Evolutionary conservation across 2,113 vertebrate species (phyloP), one percentile per base, ranked within the genome.

Genomic region (Chloebia gouldiae): DNA sequence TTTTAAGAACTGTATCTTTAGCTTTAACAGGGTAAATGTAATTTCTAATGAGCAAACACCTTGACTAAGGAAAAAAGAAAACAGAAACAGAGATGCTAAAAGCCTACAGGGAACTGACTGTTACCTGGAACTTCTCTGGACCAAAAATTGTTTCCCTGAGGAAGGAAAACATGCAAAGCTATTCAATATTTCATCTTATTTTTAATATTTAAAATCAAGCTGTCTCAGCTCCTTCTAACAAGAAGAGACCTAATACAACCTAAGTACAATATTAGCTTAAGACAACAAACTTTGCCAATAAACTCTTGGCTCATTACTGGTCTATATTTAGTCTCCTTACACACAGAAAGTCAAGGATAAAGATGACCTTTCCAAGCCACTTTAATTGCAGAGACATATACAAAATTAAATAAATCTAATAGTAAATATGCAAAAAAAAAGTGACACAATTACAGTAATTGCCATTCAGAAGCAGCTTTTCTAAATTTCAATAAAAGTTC

Each of bases 161-260:
- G 72, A 92, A 83, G 27, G 20, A 31, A 90, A 92, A 90, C 63
- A 92, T 66, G 79, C 30, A 86, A 80, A 90, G 47, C 25, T 57
- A 42, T 66, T 82, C 61, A 85, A 88, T 72, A 86, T 96, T 95
- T 94, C 22, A 96, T 77, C 71, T 54, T 40, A 60, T n/a, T 88
- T 95, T 95, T 73, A 90, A 96, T 92, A 82, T 92, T 95, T 94
- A 72, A 92, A 91, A 64, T 53, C 60, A 73, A 71, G 37, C 65
- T 76, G 31, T 27, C 81, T 91, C 92, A 94, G 78, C 11, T 27
- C 44, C 53, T 90, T 81, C 40, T 69, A 88, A 91, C 1, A 5
- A 70, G 57, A 72, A 33, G 45, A 70, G 28, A 20, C 31, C 75
- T 90, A 80, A 85, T 77, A 65, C 20, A 81, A 61, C 9, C 1